Conservation (phyloP, 2,113 vertebrate species). For the Calidris pugnax region DNA sequence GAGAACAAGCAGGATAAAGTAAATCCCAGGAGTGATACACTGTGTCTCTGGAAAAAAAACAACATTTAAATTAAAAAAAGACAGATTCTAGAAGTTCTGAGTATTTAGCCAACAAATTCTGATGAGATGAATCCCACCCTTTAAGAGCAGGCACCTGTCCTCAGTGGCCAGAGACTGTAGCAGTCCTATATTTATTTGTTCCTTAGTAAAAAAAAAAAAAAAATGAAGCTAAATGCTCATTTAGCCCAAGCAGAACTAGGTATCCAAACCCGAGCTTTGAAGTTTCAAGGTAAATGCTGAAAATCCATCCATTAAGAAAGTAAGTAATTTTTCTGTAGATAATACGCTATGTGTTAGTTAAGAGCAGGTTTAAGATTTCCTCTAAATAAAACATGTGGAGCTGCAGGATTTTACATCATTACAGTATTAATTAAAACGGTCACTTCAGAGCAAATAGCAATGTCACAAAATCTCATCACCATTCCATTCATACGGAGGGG, state of each 20-base stretch:
- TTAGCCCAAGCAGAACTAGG: neutral
- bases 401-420: neutral
- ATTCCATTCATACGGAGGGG: fast-evolving
- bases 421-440: neutral
- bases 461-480: neutral
- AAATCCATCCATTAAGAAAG: neutral
- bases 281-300: neutral
- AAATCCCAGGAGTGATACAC: neutral
- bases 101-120: neutral
- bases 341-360: neutral
- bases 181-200: neutral
- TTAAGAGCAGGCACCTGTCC: neutral
- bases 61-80: neutral
- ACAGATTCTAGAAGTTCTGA: neutral
- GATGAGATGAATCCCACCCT: neutral
- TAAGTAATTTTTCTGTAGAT: neutral
- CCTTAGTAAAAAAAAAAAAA: neutral
- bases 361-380: neutral
- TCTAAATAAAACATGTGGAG: neutral
- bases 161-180: neutral
- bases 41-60: neutral
- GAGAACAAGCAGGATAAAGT: neutral
- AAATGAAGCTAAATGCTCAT: neutral
- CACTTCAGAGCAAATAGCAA: neutral
- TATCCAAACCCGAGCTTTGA: neutral